Base-by-base conservation (phyloP, 2,888 invertebrate species). In the Rapana venosa region DNA sequence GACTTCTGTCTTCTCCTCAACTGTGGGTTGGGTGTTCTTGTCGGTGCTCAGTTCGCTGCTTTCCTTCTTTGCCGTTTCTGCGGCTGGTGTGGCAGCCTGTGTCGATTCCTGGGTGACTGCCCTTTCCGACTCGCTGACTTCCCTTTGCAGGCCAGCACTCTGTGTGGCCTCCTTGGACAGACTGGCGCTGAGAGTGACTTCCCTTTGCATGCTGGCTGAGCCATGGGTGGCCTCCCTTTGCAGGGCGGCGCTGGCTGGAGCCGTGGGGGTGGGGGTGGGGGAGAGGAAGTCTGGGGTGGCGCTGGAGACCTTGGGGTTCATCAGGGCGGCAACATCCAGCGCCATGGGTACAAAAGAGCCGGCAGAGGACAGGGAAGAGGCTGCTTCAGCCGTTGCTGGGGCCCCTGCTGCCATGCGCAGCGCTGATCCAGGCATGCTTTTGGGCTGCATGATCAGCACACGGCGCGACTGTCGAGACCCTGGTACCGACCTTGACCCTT, bases 381-480 rank as follows among this genome's bases (percentile, higher is more conserved):
- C 17, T 0, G 32, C 66, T 5, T 11, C 85, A 1, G 61, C 47
- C 22, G 86, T 22, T 11, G n/a, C 66, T 30, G 20, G 4, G 58
- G 13, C 47, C 15, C 56, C 77, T 35, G 8, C 11, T 11, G 20
- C 74, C 26, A n/a, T n/a, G 20, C 70, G 30, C 70, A n/a, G 5
- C 26, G 87, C 87, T 26, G 74, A 87, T 5, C 56, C 56, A 5
- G 79, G 79, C 13, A 77, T 17, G 47, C 77, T 58, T n/a, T 79
- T 88, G 26, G 58, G 88, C 81, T 77, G 77, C 79, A 77, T n/a
- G 56, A 87, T 87, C 35, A 87, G 86, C 66, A 87, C 88, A 2
- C 74, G 30, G 35, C 30, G 22, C 22, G 87, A 87, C 70, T 87
- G 87, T 17, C 87, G n/a, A 8, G 87, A 70, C 47, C 70, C 77